Percentiles rank a stretch among this genome's conserved stretches.
phyloP scores from a whole-genome alignment of 2,113 vertebrate genomes.

The Forbesichthys agassizii region DNA sequence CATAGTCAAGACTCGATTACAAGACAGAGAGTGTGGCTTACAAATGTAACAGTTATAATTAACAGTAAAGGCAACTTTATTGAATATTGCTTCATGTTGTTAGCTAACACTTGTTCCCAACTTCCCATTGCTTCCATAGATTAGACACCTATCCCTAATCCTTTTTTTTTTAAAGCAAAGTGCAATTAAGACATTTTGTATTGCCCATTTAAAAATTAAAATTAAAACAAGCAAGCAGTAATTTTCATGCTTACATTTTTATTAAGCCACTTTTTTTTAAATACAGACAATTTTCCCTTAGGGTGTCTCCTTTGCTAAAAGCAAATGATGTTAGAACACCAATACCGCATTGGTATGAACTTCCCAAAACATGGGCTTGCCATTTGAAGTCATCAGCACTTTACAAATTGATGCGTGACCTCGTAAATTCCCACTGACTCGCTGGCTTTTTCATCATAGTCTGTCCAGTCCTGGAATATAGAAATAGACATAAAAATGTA shows the following conservation, averaged over 20 bases:
- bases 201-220: neutral
- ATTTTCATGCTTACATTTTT: constrained; percentile 38
- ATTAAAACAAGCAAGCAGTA: neutral
- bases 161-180: no score
- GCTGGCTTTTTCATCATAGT: constrained; percentile 91
- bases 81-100: no score
- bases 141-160: no score
- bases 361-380: neutral
- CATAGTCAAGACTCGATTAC: no score
- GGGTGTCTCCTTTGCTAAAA: neutral
- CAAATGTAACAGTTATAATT: no score
- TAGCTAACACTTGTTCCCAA: no score
- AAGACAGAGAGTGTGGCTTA: no score
- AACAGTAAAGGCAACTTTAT: no score
- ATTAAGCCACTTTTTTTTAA: constrained; percentile 37
- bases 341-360: constrained; percentile 12
- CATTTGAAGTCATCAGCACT: constrained; percentile 76
- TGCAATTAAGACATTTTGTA: no score
- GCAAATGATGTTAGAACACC: neutral
- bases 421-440: constrained; percentile 97
- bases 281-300: constrained; percentile 4
- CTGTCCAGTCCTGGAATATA: constrained; percentile 90
- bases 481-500: neutral
- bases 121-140: no score
- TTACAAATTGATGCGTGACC: constrained; percentile 92